Evolutionary conservation across 2,888 invertebrate species (phyloP).

Genomic region (Bellardia bayeri): DNA sequence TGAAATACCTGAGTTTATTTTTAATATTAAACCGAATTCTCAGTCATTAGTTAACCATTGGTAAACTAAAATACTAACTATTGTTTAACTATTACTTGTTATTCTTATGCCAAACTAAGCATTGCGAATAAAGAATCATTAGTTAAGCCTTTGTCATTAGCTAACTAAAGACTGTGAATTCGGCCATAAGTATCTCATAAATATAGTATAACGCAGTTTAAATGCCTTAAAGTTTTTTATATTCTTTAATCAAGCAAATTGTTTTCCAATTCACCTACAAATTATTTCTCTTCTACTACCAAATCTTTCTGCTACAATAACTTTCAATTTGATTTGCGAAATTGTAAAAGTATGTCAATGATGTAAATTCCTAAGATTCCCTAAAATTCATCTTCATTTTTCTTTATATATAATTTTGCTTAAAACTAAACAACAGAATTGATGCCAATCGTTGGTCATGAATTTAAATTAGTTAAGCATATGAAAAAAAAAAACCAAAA

Average conservation of each 20-base stretch:
- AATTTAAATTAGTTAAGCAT: constrained; percentile 65
- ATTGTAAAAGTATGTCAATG: neutral
- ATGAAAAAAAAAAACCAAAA: constrained; percentile 17
- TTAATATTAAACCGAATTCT: too few relatives aligned
- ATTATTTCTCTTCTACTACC: neutral
- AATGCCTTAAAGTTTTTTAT: neutral
- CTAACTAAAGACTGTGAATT: too few relatives aligned
- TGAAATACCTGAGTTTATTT: neutral
- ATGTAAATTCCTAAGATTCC: constrained; percentile 5
- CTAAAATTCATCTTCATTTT: constrained; percentile 45
- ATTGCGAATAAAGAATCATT: too few relatives aligned
- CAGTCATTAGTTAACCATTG: too few relatives aligned
- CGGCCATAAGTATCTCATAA: neutral
- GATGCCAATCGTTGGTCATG: constrained; percentile 67
- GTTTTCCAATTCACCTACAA: neutral
- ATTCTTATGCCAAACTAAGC: too few relatives aligned
- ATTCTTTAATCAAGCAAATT: constrained; percentile 14
- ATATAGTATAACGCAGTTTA: neutral
- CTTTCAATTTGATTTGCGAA: constrained; percentile 40
- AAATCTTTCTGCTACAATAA: constrained; percentile 26
- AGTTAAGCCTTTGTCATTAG: too few relatives aligned
- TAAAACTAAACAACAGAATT: constrained; percentile 57
- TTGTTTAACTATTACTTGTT: too few relatives aligned
- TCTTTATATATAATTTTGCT: neutral
- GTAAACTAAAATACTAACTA: too few relatives aligned